phyloP scores from a whole-genome alignment of 1,140 invertebrate genomes.

The Xylocopa sonorina region DNA sequence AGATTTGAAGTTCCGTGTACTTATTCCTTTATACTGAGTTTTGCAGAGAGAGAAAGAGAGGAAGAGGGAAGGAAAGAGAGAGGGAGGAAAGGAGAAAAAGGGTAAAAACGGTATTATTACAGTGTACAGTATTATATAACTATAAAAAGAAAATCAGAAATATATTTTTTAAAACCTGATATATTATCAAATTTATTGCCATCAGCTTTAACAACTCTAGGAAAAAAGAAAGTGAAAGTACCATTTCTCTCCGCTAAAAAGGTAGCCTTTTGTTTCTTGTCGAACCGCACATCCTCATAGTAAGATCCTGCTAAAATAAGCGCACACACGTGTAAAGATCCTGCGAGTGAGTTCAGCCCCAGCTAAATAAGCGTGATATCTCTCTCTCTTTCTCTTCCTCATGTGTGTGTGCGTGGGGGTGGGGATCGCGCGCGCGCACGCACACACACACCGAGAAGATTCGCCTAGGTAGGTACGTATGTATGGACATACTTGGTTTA shows the following conservation, averaged over 20 bases:
- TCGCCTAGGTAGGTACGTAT: constrained; percentile 41
- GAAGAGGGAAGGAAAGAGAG: too few relatives aligned
- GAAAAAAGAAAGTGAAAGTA: constrained; percentile 11
- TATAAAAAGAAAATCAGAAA: too few relatives aligned
- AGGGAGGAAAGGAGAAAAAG: too few relatives aligned
- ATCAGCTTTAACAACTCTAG: not conserved
- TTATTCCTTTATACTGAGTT: too few relatives aligned
- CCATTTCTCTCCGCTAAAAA: constrained; percentile 2
- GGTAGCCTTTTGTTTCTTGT: constrained; percentile 35
- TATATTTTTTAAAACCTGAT: too few relatives aligned
- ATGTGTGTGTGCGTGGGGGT: constrained; percentile 12
- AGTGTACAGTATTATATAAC: too few relatives aligned
- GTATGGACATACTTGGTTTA: constrained; percentile 47
- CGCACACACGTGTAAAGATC: constrained; percentile 35
- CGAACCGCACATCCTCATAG: constrained; percentile 8
- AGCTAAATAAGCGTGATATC: constrained; percentile 58
- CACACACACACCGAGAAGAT: constrained; percentile 14
- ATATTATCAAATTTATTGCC: too few relatives aligned
- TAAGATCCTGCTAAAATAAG: constrained; percentile 46
- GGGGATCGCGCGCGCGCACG: constrained; percentile 11
- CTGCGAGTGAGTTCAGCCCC: constrained; percentile 51
- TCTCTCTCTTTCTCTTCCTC: constrained; percentile 29
- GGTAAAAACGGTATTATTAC: too few relatives aligned
- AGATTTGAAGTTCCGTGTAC: too few relatives aligned
- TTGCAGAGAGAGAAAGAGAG: too few relatives aligned